These are phyloP conservation scores for Trigoniulus corallinus DNA, from an alignment of 1,140 invertebrate species.

Conservation along the genomic window DNA sequence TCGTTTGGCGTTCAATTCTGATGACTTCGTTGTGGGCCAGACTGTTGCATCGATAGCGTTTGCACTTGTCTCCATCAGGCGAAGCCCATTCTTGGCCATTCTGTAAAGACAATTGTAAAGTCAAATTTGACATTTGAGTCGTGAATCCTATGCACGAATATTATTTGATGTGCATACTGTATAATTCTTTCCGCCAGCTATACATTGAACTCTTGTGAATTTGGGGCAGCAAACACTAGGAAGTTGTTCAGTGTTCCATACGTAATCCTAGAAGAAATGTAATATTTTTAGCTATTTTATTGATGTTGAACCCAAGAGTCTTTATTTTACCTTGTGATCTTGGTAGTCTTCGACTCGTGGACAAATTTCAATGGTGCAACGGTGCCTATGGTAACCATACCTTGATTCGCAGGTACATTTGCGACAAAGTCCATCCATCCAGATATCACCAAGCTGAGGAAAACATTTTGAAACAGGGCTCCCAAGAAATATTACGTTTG, in stretches of 20 bases:
- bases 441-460: conserved; percentile 7
- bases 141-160: neutral
- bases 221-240: neutral
- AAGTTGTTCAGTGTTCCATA: neutral
- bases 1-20: conserved; percentile 32
- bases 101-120: neutral
- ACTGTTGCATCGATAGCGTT: conserved; percentile 4
- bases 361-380: conserved; percentile 9
- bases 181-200: neutral
- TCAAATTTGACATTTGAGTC: neutral
- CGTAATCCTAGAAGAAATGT: neutral
- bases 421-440: conserved; percentile 12
- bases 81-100: conserved; percentile 10
- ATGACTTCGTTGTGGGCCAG: conserved; percentile 4
- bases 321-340: conserved; percentile 5
- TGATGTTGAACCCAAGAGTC: conserved; percentile 6
- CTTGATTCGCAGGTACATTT: conserved; percentile 8
- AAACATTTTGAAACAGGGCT: conserved; percentile 5
- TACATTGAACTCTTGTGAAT: neutral
- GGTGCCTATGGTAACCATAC: neutral
- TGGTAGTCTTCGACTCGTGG: neutral
- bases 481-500: conserved; percentile 51
- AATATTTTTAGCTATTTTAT: neutral
- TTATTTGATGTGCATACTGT: neutral
- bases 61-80: conserved; percentile 9